Conservation (phyloP, 1,140 invertebrate species). For the Drosophila jambulina region DNA sequence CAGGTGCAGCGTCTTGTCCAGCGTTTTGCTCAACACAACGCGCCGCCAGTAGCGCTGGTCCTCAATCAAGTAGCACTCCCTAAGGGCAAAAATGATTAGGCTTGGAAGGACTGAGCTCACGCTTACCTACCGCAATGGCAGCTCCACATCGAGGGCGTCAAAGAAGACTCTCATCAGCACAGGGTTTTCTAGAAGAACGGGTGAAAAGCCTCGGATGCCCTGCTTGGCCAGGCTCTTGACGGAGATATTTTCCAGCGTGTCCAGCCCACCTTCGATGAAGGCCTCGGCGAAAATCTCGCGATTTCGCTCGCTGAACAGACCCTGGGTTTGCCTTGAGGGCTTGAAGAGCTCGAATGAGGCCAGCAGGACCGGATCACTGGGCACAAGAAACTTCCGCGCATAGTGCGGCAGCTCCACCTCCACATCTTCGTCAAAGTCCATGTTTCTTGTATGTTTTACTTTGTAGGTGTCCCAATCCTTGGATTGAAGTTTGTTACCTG, state of each 20-base stretch:
- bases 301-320: slow-evolving; percentile 41
- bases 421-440: slow-evolving; percentile 43
- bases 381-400: slow-evolving; percentile 35
- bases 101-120: background rate
- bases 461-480: background rate
- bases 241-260: slow-evolving; percentile 40
- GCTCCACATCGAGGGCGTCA: slow-evolving; percentile 51
- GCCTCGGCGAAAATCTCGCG: slow-evolving; percentile 47
- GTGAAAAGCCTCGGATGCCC: slow-evolving; percentile 15
- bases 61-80: slow-evolving; percentile 41
- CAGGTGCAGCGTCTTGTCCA: slow-evolving; percentile 33
- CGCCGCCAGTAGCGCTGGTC: slow-evolving; percentile 56
- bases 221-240: slow-evolving; percentile 37
- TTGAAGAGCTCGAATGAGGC: slow-evolving; percentile 42
- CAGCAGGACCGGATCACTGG: slow-evolving; percentile 34
- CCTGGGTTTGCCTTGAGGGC: slow-evolving; percentile 13
- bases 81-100: background rate
- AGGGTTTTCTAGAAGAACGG: slow-evolving; percentile 12
- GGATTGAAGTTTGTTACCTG: slow-evolving; percentile 8
- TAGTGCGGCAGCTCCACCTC: slow-evolving; percentile 25
- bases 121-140: slow-evolving; percentile 34
- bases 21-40: slow-evolving; percentile 47
- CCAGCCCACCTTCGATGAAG: slow-evolving; percentile 50
- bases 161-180: slow-evolving; percentile 38
- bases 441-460: slow-evolving; percentile 1